phyloP scores from a whole-genome alignment of 2,797 vertebrate species.

The Pachyuromys duprasi region DNA sequence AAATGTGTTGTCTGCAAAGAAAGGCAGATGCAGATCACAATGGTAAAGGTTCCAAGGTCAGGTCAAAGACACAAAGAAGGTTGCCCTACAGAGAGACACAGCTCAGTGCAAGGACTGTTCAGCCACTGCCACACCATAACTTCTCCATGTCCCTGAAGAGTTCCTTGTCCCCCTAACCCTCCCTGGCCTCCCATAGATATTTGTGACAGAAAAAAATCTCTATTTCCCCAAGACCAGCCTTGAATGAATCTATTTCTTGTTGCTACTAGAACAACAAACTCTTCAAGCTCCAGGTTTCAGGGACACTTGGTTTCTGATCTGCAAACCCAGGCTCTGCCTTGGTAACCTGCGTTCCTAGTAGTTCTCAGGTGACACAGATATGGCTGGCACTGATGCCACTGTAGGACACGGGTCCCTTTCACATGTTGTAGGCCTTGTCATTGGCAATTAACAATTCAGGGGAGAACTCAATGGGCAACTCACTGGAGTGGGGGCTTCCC shows the following conservation, averaged over 20 bases:
- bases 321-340: background rate
- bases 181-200: background rate
- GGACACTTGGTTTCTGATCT: background rate
- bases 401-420: background rate
- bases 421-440: background rate
- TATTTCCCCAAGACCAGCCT: background rate
- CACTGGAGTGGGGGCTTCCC: background rate
- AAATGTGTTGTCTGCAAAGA: background rate
- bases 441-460: background rate
- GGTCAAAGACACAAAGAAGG: background rate
- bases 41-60: background rate
- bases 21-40: background rate
- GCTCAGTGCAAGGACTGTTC: background rate
- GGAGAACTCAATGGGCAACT: background rate
- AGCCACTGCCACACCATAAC: background rate
- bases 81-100: background rate
- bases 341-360: background rate
- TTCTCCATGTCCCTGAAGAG: background rate
- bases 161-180: background rate
- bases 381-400: background rate
- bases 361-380: background rate
- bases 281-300: background rate
- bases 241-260: background rate
- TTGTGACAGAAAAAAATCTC: background rate
- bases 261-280: background rate